These are phyloP conservation scores for Gymnogyps californianus DNA, from an alignment of 2,113 vertebrate species.

Conservation along the genomic window DNA sequence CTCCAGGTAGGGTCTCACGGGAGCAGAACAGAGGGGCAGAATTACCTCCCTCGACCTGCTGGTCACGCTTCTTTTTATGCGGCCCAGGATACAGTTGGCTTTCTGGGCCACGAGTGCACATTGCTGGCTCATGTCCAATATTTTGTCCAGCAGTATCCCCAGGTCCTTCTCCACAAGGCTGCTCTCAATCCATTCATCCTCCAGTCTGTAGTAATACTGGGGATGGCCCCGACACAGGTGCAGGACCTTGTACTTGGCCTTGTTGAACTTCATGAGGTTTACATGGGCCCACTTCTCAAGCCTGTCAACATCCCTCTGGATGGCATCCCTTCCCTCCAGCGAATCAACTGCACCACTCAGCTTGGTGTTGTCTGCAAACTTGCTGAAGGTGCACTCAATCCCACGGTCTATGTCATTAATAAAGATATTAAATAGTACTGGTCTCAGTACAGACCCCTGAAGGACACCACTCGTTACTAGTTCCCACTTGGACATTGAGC, in stretches of 20 bases:
- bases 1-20: neutral
- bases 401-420: neutral
- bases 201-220: neutral
- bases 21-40: neutral
- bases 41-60: accelerated
- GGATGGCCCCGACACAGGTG: neutral
- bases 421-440: neutral
- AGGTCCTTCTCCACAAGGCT: too few species aligned
- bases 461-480: neutral
- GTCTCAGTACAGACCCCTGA: neutral
- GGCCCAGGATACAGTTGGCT: too few species aligned
- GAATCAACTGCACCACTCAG: neutral
- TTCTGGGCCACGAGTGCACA: too few species aligned
- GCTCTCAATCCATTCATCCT: accelerated
- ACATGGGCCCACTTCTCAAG: too few species aligned
- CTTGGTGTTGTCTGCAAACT: neutral
- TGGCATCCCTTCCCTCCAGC: neutral
- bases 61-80: neutral
- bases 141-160: too few species aligned
- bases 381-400: neutral
- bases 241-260: neutral
- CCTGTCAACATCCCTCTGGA: too few species aligned
- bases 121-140: too few species aligned
- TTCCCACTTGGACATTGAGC: neutral
- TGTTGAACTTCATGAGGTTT: neutral